These are phyloP conservation scores for Cosmia pyralina DNA, from an alignment of 2,888 invertebrate genomes.

Conservation along the genomic window DNA sequence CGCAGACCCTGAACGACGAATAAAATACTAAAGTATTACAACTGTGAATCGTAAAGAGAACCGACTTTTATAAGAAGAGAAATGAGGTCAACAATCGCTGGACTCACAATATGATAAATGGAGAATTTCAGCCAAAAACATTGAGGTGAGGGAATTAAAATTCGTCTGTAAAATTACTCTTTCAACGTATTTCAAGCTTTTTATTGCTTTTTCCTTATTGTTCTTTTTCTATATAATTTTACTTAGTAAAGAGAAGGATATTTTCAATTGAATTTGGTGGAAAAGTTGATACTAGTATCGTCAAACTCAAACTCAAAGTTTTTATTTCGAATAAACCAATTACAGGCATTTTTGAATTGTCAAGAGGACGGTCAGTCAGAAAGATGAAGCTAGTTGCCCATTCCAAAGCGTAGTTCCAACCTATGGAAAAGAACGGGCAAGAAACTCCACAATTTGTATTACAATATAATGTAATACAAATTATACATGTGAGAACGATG, in stretches of 20 bases:
- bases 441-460: too few species aligned
- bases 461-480: too few species aligned
- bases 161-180: conserved; percentile 22
- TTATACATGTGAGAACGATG: too few species aligned
- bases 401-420: too few species aligned
- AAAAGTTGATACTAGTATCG: conserved; percentile 1
- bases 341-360: too few species aligned
- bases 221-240: conserved; percentile 18
- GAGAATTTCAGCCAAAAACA: conserved; percentile 37
- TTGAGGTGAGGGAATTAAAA: conserved; percentile 39
- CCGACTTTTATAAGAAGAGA: conserved; percentile 36
- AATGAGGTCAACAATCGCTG: conserved; percentile 55
- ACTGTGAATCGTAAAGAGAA: conserved; percentile 42
- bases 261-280: conserved; percentile 7
- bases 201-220: conserved; percentile 17
- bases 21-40: conserved; percentile 51
- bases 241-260: neutral
- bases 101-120: conserved; percentile 54
- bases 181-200: conserved; percentile 15
- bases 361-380: too few species aligned
- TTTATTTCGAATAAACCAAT: too few species aligned
- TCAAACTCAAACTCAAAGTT: too few species aligned
- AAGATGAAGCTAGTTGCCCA: too few species aligned
- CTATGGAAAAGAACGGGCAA: too few species aligned
- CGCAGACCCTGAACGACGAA: conserved; percentile 28